A percentile compares a stretch with the other conserved stretches of the same genome.
phyloP scores from a whole-genome alignment of 2,797 vertebrate genomes.

The Simalia tracyae region DNA sequence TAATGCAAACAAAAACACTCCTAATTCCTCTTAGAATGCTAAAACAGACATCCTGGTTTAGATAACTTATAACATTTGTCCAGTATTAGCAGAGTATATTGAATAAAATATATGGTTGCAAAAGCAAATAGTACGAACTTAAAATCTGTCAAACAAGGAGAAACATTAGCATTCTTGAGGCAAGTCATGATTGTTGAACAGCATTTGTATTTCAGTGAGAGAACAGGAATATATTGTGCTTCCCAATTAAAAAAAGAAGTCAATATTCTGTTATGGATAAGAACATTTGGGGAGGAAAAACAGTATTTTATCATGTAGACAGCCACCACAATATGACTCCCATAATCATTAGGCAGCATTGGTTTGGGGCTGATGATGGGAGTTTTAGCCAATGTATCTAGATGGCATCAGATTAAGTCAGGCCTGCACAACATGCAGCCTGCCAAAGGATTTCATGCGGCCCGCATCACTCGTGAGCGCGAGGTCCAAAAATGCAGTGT shows the following conservation, averaged over 20 bases:
- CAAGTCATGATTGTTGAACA: neutral
- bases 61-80: neutral
- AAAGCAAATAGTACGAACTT: neutral
- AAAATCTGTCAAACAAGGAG: neutral
- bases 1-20: neutral
- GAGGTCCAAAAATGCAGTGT: too few species aligned
- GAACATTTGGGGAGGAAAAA: neutral
- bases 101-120: neutral
- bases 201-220: neutral
- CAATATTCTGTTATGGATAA: neutral
- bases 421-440: too few species aligned
- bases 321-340: neutral
- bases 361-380: neutral
- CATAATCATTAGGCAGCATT: neutral
- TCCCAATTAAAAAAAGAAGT: neutral
- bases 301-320: neutral
- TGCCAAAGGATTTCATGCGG: too few species aligned
- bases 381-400: neutral
- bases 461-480: too few species aligned
- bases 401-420: neutral
- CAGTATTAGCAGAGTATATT: neutral
- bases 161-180: neutral
- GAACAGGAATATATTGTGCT: neutral
- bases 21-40: neutral
- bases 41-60: accelerated